Evolutionary conservation across 2,113 vertebrate species (phyloP).

Genomic region (Eira barbara): DNA sequence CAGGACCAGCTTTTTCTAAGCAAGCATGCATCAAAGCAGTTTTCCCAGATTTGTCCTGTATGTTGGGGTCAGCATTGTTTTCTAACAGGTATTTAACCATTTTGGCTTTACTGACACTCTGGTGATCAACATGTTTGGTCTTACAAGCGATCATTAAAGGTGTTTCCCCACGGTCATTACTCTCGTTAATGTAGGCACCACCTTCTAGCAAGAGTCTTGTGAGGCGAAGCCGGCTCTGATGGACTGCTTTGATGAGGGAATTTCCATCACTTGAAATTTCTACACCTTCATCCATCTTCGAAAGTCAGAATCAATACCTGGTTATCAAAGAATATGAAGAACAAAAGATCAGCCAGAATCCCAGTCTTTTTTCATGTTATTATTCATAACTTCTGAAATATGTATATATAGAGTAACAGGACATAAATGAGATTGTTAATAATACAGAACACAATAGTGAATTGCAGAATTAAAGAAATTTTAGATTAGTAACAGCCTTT

Average conservation of each 20-base stretch:
- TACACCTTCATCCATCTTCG: conserved; percentile 79
- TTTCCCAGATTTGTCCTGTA: conserved; percentile 94
- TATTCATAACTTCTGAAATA: conserved; percentile 1
- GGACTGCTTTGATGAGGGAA: conserved; percentile 92
- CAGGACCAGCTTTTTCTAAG: conserved; percentile 85
- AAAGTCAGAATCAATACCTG: conserved; percentile 28
- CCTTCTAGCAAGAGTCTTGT: conserved; percentile 92
- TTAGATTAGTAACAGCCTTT: background rate
- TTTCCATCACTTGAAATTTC: conserved; percentile 89
- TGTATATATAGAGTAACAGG: background rate
- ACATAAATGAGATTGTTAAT: background rate
- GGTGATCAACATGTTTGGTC: conserved; percentile 87
- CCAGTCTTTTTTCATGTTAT: background rate
- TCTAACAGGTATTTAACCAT: conserved; percentile 95
- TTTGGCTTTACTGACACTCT: conserved; percentile 91
- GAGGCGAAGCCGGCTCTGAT: conserved; percentile 90
- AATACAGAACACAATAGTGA: background rate
- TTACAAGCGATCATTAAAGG: conserved; percentile 94
- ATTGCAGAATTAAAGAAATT: background rate
- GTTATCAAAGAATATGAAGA: background rate
- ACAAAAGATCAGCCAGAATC: background rate
- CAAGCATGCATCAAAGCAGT: conserved; percentile 95
- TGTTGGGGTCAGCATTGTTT: conserved; percentile 93
- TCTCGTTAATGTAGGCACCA: conserved; percentile 94
- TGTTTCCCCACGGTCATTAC: conserved; percentile 92